These are phyloP conservation scores for Parauchenoglanis ngamensis DNA, from an alignment of 2,797 vertebrate genomes.

Conservation along the genomic window DNA sequence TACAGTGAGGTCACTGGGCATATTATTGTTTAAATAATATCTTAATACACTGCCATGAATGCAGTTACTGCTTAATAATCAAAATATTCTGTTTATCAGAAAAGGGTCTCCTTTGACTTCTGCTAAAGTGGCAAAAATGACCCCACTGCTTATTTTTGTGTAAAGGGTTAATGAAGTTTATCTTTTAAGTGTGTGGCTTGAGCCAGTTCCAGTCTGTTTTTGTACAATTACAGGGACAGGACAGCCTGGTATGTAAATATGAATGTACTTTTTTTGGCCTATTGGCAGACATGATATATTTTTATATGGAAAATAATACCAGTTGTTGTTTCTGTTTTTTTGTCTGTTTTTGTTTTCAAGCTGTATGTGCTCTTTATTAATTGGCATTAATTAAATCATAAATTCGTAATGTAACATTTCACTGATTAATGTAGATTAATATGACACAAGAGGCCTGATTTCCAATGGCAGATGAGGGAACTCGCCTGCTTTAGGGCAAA, in stretches of 20 bases:
- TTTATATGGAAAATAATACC: slow-evolving; percentile 71
- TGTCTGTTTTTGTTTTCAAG: slow-evolving; percentile 21
- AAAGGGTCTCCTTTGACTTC: not conserved
- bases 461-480: not conserved
- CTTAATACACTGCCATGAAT: not conserved
- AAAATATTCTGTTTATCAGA: not conserved
- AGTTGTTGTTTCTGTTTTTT: slow-evolving; percentile 48
- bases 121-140: not conserved
- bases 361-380: slow-evolving; percentile 49
- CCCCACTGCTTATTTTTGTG: not conserved
- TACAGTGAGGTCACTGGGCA: not conserved
- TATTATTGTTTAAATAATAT: not conserved
- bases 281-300: slow-evolving; percentile 77
- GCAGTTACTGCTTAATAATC: not conserved
- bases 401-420: not conserved
- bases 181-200: not conserved
- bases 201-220: slow-evolving; percentile 41
- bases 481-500: not conserved
- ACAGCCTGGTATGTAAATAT: slow-evolving; percentile 67
- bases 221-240: slow-evolving; percentile 50
- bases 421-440: not conserved
- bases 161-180: not conserved
- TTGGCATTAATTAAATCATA: slow-evolving; percentile 50
- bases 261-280: slow-evolving; percentile 61
- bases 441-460: not conserved